Conservation (phyloP, 2,797 vertebrate species). For the Trichosurus vulpecula region DNA sequence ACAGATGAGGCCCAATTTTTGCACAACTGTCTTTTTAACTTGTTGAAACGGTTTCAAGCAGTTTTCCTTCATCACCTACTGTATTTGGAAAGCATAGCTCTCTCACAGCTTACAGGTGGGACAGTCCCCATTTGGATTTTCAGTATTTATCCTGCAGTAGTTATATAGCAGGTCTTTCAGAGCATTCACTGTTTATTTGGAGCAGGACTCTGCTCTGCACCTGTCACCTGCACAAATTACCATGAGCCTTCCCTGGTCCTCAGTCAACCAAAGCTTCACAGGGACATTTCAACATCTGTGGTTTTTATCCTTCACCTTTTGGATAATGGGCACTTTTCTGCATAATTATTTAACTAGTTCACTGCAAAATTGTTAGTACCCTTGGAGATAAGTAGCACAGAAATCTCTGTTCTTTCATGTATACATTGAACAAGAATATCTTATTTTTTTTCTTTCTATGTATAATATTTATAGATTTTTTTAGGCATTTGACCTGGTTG, state of each 20-base stretch:
- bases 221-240: neutral
- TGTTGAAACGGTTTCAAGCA: neutral
- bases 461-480: too few relatives aligned
- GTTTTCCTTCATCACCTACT: neutral
- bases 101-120: neutral
- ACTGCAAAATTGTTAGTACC: neutral
- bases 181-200: neutral
- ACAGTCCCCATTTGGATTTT: neutral
- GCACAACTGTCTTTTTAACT: neutral
- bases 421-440: neutral
- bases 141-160: neutral
- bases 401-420: neutral
- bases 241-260: neutral
- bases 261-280: neutral
- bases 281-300: neutral
- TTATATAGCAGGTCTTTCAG: neutral
- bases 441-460: too few relatives aligned
- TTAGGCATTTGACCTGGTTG: too few relatives aligned
- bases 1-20: neutral
- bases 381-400: neutral
- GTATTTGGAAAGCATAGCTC: neutral
- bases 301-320: neutral
- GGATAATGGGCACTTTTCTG: neutral
- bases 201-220: neutral
- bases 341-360: neutral